Conservation (phyloP, 2,113 vertebrate species). For the Vireo altiloquus region DNA sequence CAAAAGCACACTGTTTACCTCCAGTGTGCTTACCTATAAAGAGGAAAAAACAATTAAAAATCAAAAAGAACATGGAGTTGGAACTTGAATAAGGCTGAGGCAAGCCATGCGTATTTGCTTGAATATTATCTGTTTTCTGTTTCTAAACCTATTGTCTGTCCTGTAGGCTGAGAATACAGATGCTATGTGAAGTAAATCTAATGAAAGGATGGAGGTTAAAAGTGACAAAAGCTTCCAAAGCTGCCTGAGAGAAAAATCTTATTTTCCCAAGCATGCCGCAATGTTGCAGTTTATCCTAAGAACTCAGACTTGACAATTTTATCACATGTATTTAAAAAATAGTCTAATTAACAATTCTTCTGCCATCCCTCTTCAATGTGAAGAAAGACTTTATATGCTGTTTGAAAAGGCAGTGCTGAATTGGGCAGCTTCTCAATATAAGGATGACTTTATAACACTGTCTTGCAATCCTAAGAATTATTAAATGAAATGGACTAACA, state of each 20-base stretch:
- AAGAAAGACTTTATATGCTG: background rate
- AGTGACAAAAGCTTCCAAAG: slow-evolving; percentile 25
- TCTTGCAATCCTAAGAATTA: background rate
- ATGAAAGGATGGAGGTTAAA: slow-evolving; percentile 17
- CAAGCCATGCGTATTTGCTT: background rate
- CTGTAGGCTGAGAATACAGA: slow-evolving; percentile 1
- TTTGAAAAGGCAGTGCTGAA: background rate
- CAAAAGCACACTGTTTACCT: background rate
- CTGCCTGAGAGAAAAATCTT: background rate
- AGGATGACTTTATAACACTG: background rate
- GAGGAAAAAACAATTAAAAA: background rate
- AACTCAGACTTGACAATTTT: background rate
- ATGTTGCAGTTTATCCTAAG: background rate
- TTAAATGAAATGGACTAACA: slow-evolving; percentile 38
- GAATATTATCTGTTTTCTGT: slow-evolving; percentile 7
- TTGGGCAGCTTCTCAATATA: background rate
- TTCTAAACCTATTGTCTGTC: background rate
- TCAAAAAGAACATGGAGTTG: background rate
- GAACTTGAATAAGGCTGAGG: background rate
- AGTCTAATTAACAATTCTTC: background rate
- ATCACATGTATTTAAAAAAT: background rate
- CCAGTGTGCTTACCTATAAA: background rate
- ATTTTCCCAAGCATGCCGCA: slow-evolving; percentile 8
- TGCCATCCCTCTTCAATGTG: background rate
- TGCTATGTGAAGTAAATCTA: background rate